Evolutionary conservation across 2,888 invertebrate species (phyloP), one percentile per base, ranked within the genome.

Genomic region (Anagyrus pseudococci): DNA sequence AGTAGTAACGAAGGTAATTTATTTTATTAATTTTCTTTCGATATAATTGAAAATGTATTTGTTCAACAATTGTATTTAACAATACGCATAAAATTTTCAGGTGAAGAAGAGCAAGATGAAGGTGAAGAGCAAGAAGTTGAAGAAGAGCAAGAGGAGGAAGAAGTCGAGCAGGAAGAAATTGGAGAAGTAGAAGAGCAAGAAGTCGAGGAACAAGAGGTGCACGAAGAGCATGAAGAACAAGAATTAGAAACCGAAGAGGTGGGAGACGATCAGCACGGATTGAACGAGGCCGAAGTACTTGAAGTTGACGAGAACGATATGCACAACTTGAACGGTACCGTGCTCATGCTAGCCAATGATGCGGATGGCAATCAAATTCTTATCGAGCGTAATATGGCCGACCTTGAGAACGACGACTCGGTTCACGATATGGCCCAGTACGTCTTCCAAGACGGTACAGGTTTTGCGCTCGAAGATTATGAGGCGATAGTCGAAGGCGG

Each of bases 361-460:
- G 69, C 73, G 1, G 79, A 80, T 13, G 80, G 78, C 19, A 79
- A 80, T 74, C 77, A 78, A 53, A 80, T 80, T 61, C 70, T 80
- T 33, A 78, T 80, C 49, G 76, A 77, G 48, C 74, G 73, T 33
- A 73, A 75, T 20, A 70, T 77, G 23, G 68, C 73, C 2, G 75
- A 73, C 19, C 73, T 76, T 8, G 73, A 66, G 20, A 75, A 76
- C 48, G 79, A 78, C 8, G 80, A 76, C 26, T 78, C 77, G 0
- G 75, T 73, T 48, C 68, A 68, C 6, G 75, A 72, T 3, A 72
- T 71, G 4, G 66, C 73, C 0, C 74, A 75, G 56, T 79, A 73
- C 59, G 75, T 76, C 26, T 78, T 78, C 59, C 73, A 75, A 46
- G 75, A 74, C 10, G 72, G 70, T 15, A 67, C 69, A 10, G 70